Conservation (phyloP, 2,797 vertebrate species). For the Bovichtus variegatus region DNA sequence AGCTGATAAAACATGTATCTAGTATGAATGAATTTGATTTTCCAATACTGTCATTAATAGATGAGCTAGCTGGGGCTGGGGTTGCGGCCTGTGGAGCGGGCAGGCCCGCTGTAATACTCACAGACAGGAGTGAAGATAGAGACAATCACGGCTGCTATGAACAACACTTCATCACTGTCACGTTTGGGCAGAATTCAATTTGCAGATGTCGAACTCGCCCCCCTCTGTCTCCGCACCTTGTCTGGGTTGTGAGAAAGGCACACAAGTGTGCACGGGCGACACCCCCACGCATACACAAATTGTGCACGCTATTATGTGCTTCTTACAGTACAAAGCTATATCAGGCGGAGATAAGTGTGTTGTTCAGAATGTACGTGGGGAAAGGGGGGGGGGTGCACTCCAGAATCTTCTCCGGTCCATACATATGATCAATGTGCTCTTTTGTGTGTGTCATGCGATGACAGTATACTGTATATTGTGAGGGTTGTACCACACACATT, state of each 20-base stretch:
- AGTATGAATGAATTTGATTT: slow-evolving; percentile 86
- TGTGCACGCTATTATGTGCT: slow-evolving; percentile 83
- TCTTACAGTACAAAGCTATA: slow-evolving; percentile 83
- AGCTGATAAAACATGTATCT: slow-evolving; percentile 78
- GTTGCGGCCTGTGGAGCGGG: slow-evolving; percentile 74
- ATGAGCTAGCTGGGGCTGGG: slow-evolving; percentile 78
- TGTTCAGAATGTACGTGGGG: slow-evolving; percentile 49
- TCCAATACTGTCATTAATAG: slow-evolving; percentile 88
- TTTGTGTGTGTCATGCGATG: slow-evolving; percentile 22
- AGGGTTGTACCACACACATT: background rate
- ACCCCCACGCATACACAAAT: slow-evolving; percentile 25
- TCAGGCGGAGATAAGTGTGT: slow-evolving; percentile 83
- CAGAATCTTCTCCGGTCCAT: slow-evolving; percentile 31
- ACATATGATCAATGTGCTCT: slow-evolving; percentile 36
- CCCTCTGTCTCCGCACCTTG: slow-evolving; percentile 39
- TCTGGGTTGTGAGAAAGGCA: slow-evolving; percentile 52
- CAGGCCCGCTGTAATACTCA: slow-evolving; percentile 82
- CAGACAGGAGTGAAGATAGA: slow-evolving; percentile 89
- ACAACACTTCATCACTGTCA: slow-evolving; percentile 94
- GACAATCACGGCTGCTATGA: slow-evolving; percentile 91
- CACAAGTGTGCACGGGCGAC: background rate
- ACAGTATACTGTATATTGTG: background rate
- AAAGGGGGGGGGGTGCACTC: slow-evolving; percentile 17
- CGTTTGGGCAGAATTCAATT: slow-evolving; percentile 91
- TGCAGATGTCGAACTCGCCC: slow-evolving; percentile 78